Conservation (phyloP, 2,797 vertebrate genomes). For the Megalops cyprinoides region DNA sequence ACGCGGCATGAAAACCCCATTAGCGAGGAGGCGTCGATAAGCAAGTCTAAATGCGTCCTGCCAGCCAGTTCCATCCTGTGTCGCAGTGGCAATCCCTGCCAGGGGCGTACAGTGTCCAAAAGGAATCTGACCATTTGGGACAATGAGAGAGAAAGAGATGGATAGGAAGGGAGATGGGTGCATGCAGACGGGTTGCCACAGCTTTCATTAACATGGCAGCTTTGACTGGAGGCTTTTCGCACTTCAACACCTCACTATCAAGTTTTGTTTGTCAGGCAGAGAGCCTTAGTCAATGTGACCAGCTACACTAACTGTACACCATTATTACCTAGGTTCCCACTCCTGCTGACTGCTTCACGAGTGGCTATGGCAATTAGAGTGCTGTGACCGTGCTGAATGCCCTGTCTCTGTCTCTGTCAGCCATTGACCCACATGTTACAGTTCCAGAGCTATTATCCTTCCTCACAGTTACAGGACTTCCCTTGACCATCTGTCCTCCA, state of each 20-base stretch:
- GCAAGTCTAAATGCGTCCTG: not conserved
- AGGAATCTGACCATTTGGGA: not conserved
- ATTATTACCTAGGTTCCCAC: not conserved
- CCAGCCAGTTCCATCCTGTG: not conserved
- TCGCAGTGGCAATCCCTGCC: not conserved
- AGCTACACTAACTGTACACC: not conserved
- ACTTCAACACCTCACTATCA: not conserved
- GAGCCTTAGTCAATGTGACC: not conserved
- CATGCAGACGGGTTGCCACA: not conserved
- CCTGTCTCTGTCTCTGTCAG: not conserved
- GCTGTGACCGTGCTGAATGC: no score
- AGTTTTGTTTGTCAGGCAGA: not conserved
- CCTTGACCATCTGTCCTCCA: not conserved
- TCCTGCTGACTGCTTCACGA: not conserved
- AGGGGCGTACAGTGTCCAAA: not conserved
- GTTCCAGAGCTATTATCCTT: not conserved
- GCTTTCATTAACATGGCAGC: not conserved
- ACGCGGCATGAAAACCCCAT: constrained; percentile 14
- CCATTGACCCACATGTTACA: not conserved
- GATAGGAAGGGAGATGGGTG: not conserved
- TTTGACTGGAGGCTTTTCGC: constrained; percentile 3
- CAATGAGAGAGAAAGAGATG: not conserved
- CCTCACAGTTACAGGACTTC: not conserved
- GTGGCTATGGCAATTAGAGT: not conserved
- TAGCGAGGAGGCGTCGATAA: constrained; percentile 23